Conservation (phyloP, 2,888 invertebrate species). For the Eilema sororculum region DNA sequence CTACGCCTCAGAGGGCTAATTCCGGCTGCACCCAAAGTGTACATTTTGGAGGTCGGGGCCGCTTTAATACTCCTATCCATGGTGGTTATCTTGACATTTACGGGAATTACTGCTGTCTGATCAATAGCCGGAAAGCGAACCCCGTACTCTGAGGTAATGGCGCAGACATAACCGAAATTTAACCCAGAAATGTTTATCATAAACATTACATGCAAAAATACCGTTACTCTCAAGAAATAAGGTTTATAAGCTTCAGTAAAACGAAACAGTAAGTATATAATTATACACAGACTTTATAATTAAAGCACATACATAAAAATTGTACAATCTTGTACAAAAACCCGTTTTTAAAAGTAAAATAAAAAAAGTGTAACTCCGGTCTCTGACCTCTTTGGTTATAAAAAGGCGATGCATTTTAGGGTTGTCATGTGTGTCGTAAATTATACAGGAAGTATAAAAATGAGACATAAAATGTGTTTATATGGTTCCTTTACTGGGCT, state of each 20-base stretch:
- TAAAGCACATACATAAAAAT: not conserved
- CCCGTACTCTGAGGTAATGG: too few relatives aligned
- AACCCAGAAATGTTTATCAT: too few relatives aligned
- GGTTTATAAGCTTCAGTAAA: not conserved
- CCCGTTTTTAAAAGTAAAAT: constrained; percentile 17
- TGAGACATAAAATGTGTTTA: not conserved
- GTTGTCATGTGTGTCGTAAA: constrained; percentile 18
- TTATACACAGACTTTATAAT: not conserved
- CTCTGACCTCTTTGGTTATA: constrained; percentile 29
- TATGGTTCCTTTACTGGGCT: not conserved
- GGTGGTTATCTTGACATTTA: too few relatives aligned
- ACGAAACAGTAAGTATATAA: not conserved
- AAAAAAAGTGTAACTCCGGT: constrained; percentile 22
- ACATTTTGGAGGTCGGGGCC: too few relatives aligned
- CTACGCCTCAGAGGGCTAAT: too few relatives aligned
- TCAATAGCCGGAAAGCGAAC: too few relatives aligned
- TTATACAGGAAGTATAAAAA: not conserved
- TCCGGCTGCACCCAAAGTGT: too few relatives aligned
- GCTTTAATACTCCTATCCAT: too few relatives aligned
- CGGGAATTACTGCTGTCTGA: too few relatives aligned
- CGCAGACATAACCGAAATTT: too few relatives aligned
- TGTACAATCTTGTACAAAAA: constrained; percentile 11
- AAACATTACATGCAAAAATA: not conserved
- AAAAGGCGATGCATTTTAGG: constrained; percentile 33
- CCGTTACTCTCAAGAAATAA: not conserved